Evolutionary conservation across 2,113 vertebrate genomes (phyloP).

Genomic region (Planiliza haematocheilus): DNA sequence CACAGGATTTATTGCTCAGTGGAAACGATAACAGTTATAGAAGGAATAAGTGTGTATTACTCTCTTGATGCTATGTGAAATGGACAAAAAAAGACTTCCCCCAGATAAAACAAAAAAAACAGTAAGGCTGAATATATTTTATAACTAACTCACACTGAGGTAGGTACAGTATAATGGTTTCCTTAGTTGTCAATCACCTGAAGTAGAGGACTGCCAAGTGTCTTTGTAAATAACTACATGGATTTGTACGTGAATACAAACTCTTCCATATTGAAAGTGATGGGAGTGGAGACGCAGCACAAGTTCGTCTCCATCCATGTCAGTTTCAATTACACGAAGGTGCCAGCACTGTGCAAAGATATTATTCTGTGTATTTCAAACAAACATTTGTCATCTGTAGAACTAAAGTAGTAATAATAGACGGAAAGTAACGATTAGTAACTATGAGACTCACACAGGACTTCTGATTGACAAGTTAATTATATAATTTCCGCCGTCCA

Average conservation of each 20-base stretch:
- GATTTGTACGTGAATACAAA: slow-evolving; percentile 18
- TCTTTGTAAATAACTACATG: slow-evolving; percentile 21
- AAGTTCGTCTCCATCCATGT: slow-evolving; percentile 30
- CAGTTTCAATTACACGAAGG: slow-evolving; percentile 22
- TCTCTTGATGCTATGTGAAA: slow-evolving; percentile 33
- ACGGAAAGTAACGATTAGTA: slow-evolving; percentile 28
- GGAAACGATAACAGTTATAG: slow-evolving; percentile 48
- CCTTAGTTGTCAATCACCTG: slow-evolving; percentile 23
- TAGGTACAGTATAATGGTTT: background rate
- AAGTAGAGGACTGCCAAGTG: slow-evolving; percentile 5
- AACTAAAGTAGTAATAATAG: slow-evolving; percentile 30
- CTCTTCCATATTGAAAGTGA: slow-evolving; percentile 12
- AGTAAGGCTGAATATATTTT: slow-evolving; percentile 37
- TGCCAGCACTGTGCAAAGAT: slow-evolving; percentile 31
- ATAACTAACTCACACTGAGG: slow-evolving; percentile 11
- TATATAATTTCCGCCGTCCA: slow-evolving; percentile 34
- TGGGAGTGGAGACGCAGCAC: slow-evolving; percentile 10
- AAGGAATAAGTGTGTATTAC: background rate
- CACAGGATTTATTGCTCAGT: slow-evolving; percentile 53
- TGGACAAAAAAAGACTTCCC: slow-evolving; percentile 52
- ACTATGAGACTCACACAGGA: slow-evolving; percentile 47
- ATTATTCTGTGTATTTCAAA: slow-evolving; percentile 43
- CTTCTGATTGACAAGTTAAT: slow-evolving; percentile 60
- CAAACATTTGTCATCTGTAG: slow-evolving; percentile 21
- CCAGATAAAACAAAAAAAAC: slow-evolving; percentile 38